phyloP scores from a whole-genome alignment of 2,888 invertebrate species.

The Pristionchus maxplancki region DNA sequence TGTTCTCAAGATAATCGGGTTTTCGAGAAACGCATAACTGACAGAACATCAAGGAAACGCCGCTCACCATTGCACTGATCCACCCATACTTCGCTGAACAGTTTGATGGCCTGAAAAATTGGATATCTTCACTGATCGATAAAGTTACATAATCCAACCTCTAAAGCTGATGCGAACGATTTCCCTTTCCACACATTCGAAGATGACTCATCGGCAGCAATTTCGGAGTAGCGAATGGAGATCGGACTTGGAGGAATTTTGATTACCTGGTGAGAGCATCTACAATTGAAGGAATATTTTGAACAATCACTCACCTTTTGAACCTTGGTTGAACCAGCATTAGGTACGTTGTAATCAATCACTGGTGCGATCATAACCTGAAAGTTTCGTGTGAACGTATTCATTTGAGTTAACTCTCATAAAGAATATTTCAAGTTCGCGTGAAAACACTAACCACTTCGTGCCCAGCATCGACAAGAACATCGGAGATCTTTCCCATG shows the following conservation, averaged over 20 bases:
- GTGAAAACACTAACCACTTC: slow-evolving; percentile 39
- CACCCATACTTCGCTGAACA: background rate
- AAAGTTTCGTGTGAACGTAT: background rate
- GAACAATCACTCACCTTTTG: background rate
- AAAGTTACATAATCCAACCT: background rate
- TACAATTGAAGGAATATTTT: background rate
- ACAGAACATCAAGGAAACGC: no score
- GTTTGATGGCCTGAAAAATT: background rate
- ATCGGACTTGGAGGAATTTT: background rate
- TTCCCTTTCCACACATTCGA: background rate
- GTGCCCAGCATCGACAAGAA: background rate
- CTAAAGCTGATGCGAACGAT: background rate
- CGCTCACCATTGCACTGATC: slow-evolving; percentile 42
- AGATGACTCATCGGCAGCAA: background rate
- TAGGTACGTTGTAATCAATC: background rate
- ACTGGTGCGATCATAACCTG: slow-evolving; percentile 20
- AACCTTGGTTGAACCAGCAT: background rate
- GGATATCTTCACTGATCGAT: background rate
- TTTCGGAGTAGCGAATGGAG: background rate
- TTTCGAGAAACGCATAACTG: no score
- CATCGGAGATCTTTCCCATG: background rate
- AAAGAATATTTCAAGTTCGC: no score
- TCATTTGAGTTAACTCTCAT: background rate
- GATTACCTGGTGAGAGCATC: background rate
- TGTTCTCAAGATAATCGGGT: no score